Conservation (phyloP, 1,140 invertebrate species). For the Pissodes strobi region DNA sequence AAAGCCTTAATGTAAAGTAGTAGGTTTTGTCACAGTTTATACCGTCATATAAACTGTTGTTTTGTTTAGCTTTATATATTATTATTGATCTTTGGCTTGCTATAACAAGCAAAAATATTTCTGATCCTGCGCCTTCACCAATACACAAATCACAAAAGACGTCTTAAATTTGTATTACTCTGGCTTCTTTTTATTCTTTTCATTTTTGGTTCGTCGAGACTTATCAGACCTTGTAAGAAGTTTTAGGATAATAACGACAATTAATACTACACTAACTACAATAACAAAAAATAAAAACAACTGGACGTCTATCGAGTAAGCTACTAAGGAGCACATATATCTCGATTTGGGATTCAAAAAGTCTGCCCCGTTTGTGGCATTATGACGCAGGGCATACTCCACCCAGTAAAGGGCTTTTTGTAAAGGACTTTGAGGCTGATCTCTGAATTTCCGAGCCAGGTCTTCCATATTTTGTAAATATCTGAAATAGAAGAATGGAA, state of each 20-base stretch:
- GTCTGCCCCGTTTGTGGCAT: constrained; percentile 56
- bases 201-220: neutral
- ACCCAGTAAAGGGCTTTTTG: constrained; percentile 60
- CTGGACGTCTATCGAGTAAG: constrained; percentile 24
- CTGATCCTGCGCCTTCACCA: too few species aligned
- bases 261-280: neutral
- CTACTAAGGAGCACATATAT: constrained; percentile 5
- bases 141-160: too few species aligned
- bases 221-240: neutral
- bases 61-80: too few species aligned
- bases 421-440: constrained; percentile 54
- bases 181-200: neutral
- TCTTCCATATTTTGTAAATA: constrained; percentile 50
- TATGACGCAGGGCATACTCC: constrained; percentile 60
- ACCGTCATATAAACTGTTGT: too few species aligned
- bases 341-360: constrained; percentile 29
- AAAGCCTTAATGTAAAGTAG: too few species aligned
- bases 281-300: constrained; percentile 18
- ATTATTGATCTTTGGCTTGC: too few species aligned
- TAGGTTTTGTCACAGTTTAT: too few species aligned
- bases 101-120: too few species aligned
- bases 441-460: constrained; percentile 47
- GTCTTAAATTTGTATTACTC: too few species aligned
- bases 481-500: too few species aligned
- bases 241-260: neutral